These are phyloP conservation scores for Pediacus dermestoides DNA, from an alignment of 2,888 invertebrate genomes.

Conservation along the genomic window DNA sequence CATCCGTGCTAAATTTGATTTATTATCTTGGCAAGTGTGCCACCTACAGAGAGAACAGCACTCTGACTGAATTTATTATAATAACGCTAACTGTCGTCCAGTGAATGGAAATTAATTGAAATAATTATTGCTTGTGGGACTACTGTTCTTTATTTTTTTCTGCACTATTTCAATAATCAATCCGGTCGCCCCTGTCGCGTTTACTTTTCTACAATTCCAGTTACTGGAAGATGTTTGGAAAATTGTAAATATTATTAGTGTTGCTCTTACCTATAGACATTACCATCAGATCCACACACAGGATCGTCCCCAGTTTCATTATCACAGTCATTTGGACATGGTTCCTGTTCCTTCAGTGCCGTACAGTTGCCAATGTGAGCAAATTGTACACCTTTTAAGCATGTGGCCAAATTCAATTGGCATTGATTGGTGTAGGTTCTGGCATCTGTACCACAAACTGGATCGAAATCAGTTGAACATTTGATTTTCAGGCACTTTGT, in stretches of 20 bases:
- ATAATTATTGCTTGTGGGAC: too few species aligned
- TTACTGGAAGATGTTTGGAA: too few species aligned
- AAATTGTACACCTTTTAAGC: constrained; percentile 81
- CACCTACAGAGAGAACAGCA: constrained; percentile 4
- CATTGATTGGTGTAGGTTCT: constrained; percentile 81
- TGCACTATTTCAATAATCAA: too few species aligned
- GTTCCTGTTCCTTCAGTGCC: constrained; percentile 60
- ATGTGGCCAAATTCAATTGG: constrained; percentile 76
- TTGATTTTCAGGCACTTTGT: constrained; percentile 73
- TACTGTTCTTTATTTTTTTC: too few species aligned
- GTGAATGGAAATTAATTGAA: too few species aligned
- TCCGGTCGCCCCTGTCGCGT: too few species aligned
- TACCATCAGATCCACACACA: constrained; percentile 87
- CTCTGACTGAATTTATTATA: background rate
- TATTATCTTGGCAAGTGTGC: constrained; percentile 8
- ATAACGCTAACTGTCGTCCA: too few species aligned
- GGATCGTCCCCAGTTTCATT: constrained; percentile 61
- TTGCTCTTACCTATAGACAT: constrained; percentile 69
- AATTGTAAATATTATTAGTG: too few species aligned
- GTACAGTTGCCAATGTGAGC: constrained; percentile 88
- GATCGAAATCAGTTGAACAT: constrained; percentile 67
- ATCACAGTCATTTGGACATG: constrained; percentile 61
- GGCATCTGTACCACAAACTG: constrained; percentile 88
- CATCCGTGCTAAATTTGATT: constrained; percentile 14
- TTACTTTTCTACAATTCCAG: too few species aligned